Evolutionary conservation across 2,888 invertebrate genomes (phyloP), one percentile per base, ranked within the genome.

Genomic region (Norana najaformis): DNA sequence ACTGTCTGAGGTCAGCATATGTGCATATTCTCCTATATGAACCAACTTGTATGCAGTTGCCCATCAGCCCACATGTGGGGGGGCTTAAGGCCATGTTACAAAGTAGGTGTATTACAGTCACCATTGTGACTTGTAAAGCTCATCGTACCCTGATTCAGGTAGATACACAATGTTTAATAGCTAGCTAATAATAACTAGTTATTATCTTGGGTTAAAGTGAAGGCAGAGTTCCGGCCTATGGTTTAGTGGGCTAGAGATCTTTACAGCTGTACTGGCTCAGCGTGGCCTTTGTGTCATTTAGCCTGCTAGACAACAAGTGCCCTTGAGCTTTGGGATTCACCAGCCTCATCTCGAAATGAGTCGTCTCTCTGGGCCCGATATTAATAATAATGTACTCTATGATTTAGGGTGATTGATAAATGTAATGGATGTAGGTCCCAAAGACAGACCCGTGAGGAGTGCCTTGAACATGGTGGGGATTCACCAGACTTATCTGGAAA

Each of bases 161-260:
- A 11, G 20, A 47, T 47, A 23, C 47, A 6, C 47, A 47, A 23
- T 11, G 47, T 2, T 23, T 47, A n/a, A n/a, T n/a, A 47, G 23
- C 23, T 23, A 47, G 47, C 23, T 47, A 47, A 47, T 47, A 47
- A 47, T 47, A 47, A 2, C 23, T 1, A 47, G 47, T 16, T 47
- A 47, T 47, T 47, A 69, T 69, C 69, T 0, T 69, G 11, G n/a
- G 30, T 69, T 69, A n/a, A n/a, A 69, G 69, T 69, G 30, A 69
- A 30, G 14, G 69, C n/a, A 11, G n/a, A 69, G 30, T 13, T n/a
- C n/a, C n/a, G 69, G 69, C 1, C 69, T 69, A 69, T n/a, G 69
- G 69, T 69, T 69, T n/a, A 69, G 69, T 69, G n/a, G 69, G 69
- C n/a, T 69, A n/a, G 69, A 69, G 69, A 69, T 69, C 69, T 69